Conservation (phyloP, 1,140 invertebrate species). For the Homalodisca vitripennis region DNA sequence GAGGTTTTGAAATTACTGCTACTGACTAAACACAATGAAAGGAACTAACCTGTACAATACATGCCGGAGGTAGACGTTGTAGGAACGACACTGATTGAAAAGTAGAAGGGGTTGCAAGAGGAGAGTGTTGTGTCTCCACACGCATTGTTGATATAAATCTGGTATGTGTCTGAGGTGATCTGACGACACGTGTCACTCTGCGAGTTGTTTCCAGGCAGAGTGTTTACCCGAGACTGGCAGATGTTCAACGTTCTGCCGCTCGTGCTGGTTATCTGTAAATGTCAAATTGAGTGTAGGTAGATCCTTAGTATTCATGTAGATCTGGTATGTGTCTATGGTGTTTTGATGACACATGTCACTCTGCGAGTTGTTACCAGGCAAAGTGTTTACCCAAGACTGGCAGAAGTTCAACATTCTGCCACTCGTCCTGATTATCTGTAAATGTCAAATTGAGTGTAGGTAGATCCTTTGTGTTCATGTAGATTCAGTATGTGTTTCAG, state of each 20-base stretch:
- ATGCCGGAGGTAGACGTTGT: not conserved
- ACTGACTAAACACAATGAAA: no score
- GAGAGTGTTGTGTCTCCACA: not conserved
- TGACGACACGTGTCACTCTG: conserved; percentile 1
- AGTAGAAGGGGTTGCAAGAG: not conserved
- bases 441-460: no score
- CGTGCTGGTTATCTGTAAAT: conserved; percentile 2
- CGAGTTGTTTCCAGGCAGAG: conserved; percentile 7
- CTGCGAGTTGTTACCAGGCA: conserved; percentile 10
- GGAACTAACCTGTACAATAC: not conserved
- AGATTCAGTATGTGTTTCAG: not conserved
- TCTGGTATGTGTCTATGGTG: not conserved
- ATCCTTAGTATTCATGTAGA: no score
- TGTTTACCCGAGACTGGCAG: conserved; percentile 4
- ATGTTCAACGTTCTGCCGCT: conserved; percentile 21
- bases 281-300: no score
- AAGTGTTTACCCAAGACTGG: conserved; percentile 1
- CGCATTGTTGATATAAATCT: not conserved
- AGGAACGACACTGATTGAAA: conserved; percentile 1
- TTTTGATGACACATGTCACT: not conserved
- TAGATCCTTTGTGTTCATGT: no score
- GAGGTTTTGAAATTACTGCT: no score
- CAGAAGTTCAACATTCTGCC: conserved; percentile 18
- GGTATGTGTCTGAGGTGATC: not conserved
- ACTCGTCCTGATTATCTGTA: conserved; percentile 1